A percentile compares a stretch with the other conserved stretches of the same genome.
These are phyloP conservation scores for Pararge aegeria DNA, from an alignment of 1,140 invertebrate species.

Conservation along the genomic window DNA sequence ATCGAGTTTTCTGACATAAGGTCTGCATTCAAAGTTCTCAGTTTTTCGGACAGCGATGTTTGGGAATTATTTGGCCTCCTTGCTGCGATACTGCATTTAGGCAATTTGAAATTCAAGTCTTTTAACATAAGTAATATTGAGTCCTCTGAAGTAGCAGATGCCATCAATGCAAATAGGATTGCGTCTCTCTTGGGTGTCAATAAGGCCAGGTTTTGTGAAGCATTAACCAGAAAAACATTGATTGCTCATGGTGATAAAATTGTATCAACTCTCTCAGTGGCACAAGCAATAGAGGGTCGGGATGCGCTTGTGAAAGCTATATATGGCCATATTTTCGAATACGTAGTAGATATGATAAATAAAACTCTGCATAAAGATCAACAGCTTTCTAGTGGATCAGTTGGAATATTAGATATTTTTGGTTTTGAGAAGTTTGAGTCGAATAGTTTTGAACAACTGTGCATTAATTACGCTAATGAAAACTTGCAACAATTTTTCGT, in stretches of 20 bases:
- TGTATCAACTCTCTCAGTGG: constrained; percentile 85
- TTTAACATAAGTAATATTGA: constrained; percentile 88
- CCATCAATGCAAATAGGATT: constrained; percentile 82
- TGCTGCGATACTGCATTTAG: constrained; percentile 92
- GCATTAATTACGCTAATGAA: constrained; percentile 99
- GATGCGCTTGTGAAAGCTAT: constrained; percentile 96
- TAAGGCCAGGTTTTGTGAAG: constrained; percentile 85
- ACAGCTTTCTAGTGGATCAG: constrained; percentile 82
- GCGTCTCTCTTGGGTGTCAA: constrained; percentile 86
- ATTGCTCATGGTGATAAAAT: constrained; percentile 93
- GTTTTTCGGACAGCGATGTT: constrained; percentile 91
- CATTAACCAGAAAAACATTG: constrained; percentile 92
- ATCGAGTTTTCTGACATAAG: constrained; percentile 92
- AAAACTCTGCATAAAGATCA: constrained; percentile 89
- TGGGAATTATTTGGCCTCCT: constrained; percentile 92
- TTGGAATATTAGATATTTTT: constrained; percentile 97
- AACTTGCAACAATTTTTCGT: constrained; percentile 98
- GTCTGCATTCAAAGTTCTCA: constrained; percentile 95
- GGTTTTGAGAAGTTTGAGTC: constrained; percentile 97
- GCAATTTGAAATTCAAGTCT: constrained; percentile 93
- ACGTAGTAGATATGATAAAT: constrained; percentile 95
- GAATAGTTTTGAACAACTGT: constrained; percentile 98
- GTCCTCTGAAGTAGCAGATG: constrained; percentile 88
- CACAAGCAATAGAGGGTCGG: constrained; percentile 89
- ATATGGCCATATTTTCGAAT: constrained; percentile 95